Base-by-base conservation (phyloP, 2,888 invertebrate genomes). In the Hypena proboscidalis region DNA sequence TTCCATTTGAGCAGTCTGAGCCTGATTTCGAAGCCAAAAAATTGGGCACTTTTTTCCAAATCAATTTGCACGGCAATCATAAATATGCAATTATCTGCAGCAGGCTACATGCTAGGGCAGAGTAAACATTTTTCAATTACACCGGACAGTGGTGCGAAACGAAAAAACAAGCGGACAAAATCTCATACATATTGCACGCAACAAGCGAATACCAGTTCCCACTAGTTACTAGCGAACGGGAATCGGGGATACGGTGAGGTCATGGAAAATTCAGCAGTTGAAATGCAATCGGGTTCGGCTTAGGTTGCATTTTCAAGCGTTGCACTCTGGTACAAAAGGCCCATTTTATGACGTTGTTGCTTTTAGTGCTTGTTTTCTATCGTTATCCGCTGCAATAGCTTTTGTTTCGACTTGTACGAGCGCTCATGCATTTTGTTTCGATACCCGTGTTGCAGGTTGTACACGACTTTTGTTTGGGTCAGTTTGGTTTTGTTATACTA, bases 181-280 rank as follows among this genome's bases (percentile, higher is more conserved):
- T 80, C 85, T 80, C 87, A 82, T 90, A 70, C 77, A 89, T 89
- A 80, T 85, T 88, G 71, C 65, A 89, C 75, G 77, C 74, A 80
- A 85, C 85, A 84, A 76, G 79, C 83, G 81, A 60, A 77, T 74
- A 81, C 83, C 86, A 83, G 83, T 85, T 82, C 81, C 80, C 79
- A 77, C 83, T 85, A 88, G 85, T 87, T 84, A 83, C 76, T 65
- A 70, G 67, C 74, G 72, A 72, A 73, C 69, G 70, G 75, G 77
- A 79, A 78, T 77, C 72, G 71, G 63, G 66, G 58, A 61, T 58
- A 52, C 47, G 45, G 43, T 22, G 44, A 31, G 44, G 80, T 85
- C 83, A 86, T 90, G 73, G 72, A 84, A 80, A 73, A 90, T 90
- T 85, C 85, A 89, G 54, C 51, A 74, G 80, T 57, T 80, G 84